Conservation (phyloP, 2,888 invertebrate species). For the Campoplex nolae region DNA sequence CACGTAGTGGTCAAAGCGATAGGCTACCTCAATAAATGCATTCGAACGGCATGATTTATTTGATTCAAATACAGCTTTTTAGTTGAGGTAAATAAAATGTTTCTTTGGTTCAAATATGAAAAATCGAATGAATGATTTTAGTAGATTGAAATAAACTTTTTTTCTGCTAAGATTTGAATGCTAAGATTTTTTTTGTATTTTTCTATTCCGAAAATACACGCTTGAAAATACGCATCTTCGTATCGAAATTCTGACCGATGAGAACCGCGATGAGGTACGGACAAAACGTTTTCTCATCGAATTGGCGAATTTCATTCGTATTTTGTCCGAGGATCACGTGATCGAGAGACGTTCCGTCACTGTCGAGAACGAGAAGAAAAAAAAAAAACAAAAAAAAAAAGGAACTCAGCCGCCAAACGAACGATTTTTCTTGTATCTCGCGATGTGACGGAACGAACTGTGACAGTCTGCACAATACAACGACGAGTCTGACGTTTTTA, state of each 20-base stretch:
- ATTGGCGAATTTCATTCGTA: neutral
- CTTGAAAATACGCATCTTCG: neutral
- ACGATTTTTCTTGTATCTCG: constrained; percentile 29
- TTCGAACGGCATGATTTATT: no score
- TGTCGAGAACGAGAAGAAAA: neutral
- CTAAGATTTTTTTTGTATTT: neutral
- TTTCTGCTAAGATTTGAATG: neutral
- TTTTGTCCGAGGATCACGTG: constrained; percentile 45
- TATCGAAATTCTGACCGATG: neutral
- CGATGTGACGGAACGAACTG: constrained; percentile 41
- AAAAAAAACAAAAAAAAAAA: no score
- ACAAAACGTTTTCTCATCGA: constrained; percentile 10
- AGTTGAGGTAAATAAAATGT: no score
- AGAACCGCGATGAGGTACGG: neutral
- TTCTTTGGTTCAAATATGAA: no score
- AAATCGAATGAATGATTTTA: no score
- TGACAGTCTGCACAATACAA: constrained; percentile 45
- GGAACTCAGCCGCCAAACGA: neutral
- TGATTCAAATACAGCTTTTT: no score
- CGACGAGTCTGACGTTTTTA: constrained; percentile 38
- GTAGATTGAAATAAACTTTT: no score
- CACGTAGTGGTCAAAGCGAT: no score
- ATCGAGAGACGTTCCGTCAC: constrained; percentile 41
- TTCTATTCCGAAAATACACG: neutral
- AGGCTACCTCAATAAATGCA: no score